These are phyloP conservation scores for Lagodon rhomboides DNA, from an alignment of 2,797 vertebrate genomes.

Conservation along the genomic window DNA sequence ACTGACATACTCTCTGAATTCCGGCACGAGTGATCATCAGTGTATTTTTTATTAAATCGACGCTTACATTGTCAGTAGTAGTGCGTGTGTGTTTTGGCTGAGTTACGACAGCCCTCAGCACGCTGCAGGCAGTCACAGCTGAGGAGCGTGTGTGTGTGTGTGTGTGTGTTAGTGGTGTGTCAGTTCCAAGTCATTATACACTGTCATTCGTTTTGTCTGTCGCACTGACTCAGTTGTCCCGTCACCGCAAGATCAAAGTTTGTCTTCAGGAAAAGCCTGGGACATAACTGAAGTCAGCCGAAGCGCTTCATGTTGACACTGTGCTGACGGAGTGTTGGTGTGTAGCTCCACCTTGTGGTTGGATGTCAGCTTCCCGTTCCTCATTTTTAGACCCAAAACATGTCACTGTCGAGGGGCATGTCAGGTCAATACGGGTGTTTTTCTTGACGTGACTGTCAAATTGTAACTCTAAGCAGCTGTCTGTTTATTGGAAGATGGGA, in stretches of 20 bases:
- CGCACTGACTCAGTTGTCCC: conserved; percentile 45
- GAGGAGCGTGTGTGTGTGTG: conserved; percentile 16
- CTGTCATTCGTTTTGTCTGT: conserved; percentile 34
- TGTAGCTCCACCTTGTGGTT: conserved; percentile 75
- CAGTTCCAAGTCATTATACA: conserved; percentile 45
- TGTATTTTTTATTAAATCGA: conserved; percentile 26
- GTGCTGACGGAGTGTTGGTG: conserved; percentile 10
- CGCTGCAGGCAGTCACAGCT: conserved; percentile 15
- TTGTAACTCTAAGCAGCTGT: background rate
- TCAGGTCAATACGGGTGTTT: background rate
- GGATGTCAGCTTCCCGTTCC: background rate
- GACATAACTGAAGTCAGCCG: background rate
- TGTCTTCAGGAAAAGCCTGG: conserved; percentile 30
- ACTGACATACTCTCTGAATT: background rate
- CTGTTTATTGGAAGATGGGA: background rate
- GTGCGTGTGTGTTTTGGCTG: conserved; percentile 16
- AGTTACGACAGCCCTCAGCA: conserved; percentile 9
- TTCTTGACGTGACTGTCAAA: background rate
- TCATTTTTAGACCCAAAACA: background rate
- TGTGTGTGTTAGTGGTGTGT: conserved; percentile 33
- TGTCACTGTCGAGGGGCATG: background rate
- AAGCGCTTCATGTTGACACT: background rate
- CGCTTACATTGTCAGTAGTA: conserved; percentile 6
- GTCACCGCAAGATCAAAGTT: conserved; percentile 47
- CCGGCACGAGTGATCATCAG: background rate